Conservation (phyloP, 1,140 invertebrate genomes). For the Littorina saxatilis region DNA sequence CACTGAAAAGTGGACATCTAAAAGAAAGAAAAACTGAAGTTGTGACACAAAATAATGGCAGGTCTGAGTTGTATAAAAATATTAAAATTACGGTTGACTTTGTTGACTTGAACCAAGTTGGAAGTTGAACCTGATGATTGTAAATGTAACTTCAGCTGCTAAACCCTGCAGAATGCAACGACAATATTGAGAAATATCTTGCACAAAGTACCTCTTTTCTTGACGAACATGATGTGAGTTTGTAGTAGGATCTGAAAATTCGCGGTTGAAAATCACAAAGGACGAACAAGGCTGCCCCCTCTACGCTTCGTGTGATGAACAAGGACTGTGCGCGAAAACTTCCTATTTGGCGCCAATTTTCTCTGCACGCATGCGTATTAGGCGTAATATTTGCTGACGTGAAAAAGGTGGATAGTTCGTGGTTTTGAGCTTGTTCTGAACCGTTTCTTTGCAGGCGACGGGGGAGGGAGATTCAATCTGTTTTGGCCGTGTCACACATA, state of each 20-base stretch:
- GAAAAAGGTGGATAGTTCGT: background rate
- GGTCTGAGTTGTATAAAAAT: background rate
- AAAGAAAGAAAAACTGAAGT: background rate
- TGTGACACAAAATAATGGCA: background rate
- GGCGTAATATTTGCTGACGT: too few species aligned
- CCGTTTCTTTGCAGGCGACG: too few species aligned
- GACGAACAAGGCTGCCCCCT: too few species aligned
- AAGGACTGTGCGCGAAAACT: too few species aligned
- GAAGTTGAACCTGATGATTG: too few species aligned
- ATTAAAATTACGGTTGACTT: background rate
- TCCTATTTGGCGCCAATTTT: constrained; percentile 21
- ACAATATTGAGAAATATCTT: background rate
- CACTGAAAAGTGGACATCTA: too few species aligned
- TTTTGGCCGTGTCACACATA: background rate
- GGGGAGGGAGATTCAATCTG: too few species aligned
- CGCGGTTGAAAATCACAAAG: too few species aligned
- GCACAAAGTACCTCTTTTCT: background rate
- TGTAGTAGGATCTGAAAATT: background rate
- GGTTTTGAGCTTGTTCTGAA: background rate
- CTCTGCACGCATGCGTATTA: constrained; percentile 14
- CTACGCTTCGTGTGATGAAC: too few species aligned
- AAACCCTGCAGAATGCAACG: too few species aligned
- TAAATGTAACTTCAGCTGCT: background rate
- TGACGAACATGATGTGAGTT: constrained; percentile 3
- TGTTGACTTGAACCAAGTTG: background rate